Percentiles rank a stretch among this genome's conserved stretches.
Evolutionary conservation across 2,888 invertebrate genomes (phyloP).

Genomic region (Octodonta nipae): DNA sequence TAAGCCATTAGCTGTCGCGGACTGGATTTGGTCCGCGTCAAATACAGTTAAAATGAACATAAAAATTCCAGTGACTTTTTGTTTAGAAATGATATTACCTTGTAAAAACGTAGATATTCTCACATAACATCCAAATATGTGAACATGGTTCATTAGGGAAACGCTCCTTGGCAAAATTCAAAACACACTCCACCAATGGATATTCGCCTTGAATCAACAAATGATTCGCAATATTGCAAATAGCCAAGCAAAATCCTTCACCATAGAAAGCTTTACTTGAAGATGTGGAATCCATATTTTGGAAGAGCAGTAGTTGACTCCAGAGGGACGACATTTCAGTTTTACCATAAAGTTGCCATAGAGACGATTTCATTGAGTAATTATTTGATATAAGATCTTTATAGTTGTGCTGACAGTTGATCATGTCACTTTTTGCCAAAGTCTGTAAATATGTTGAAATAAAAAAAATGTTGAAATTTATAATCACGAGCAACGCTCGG

Average conservation of each 20-base stretch:
- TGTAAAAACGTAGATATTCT: constrained; percentile 40
- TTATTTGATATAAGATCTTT: constrained; percentile 69
- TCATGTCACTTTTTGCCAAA: constrained; percentile 68
- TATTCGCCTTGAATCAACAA: constrained; percentile 44
- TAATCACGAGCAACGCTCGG: no score
- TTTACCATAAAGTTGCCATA: constrained; percentile 83
- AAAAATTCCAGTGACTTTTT: no score
- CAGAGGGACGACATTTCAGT: constrained; percentile 70
- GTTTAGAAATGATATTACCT: no score
- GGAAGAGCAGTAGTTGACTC: constrained; percentile 63
- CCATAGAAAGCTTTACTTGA: constrained; percentile 39
- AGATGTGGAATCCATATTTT: constrained; percentile 51
- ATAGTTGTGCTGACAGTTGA: constrained; percentile 75
- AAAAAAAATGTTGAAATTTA: not conserved
- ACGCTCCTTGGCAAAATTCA: constrained; percentile 45
- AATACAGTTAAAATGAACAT: no score
- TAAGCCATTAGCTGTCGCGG: no score
- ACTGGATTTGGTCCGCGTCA: no score
- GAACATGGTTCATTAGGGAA: constrained; percentile 51
- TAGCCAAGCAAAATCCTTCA: constrained; percentile 54
- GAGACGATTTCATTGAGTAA: constrained; percentile 65
- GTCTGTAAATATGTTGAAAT: constrained; percentile 34
- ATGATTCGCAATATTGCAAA: constrained; percentile 52
- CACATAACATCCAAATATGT: constrained; percentile 54
- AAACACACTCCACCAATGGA: constrained; percentile 41